Evolutionary conservation across 2,888 invertebrate species (phyloP).

Genomic region (Nephrotoma appendiculata): DNA sequence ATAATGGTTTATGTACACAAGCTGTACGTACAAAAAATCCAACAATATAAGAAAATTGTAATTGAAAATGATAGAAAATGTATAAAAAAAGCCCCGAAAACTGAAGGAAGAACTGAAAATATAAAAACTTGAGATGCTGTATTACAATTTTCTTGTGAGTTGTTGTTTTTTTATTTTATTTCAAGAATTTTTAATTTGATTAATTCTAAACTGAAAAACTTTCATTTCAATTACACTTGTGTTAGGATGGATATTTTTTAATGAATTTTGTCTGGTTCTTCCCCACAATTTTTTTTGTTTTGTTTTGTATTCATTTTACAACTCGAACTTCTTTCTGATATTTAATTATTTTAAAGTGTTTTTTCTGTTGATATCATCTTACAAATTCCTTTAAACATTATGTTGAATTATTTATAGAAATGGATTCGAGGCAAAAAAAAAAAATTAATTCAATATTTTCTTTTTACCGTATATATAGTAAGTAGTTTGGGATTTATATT

Average conservation of each 20-base stretch:
- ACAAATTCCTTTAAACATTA: not conserved
- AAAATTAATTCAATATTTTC: not conserved
- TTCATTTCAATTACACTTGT: not conserved
- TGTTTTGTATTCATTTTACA: not conserved
- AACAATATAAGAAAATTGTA: not conserved
- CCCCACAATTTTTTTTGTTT: not conserved
- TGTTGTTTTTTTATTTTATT: not conserved
- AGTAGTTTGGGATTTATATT: not conserved
- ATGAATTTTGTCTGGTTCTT: not conserved
- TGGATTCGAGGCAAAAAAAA: not conserved
- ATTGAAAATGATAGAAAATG: not conserved
- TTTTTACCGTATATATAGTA: not conserved
- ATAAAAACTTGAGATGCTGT: not conserved
- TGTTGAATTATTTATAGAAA: not conserved
- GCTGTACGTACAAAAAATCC: not conserved
- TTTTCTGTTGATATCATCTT: not conserved
- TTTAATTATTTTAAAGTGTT: not conserved
- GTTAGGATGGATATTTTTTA: not conserved
- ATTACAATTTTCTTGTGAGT: not conserved
- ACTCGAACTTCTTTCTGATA: not conserved
- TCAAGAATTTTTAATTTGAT: not conserved
- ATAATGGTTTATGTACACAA: not conserved
- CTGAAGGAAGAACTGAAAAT: not conserved
- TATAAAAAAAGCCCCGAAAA: not conserved
- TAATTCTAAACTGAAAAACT: not conserved